Conservation (phyloP, 2,888 invertebrate species). For the Aleiodes alternator region DNA sequence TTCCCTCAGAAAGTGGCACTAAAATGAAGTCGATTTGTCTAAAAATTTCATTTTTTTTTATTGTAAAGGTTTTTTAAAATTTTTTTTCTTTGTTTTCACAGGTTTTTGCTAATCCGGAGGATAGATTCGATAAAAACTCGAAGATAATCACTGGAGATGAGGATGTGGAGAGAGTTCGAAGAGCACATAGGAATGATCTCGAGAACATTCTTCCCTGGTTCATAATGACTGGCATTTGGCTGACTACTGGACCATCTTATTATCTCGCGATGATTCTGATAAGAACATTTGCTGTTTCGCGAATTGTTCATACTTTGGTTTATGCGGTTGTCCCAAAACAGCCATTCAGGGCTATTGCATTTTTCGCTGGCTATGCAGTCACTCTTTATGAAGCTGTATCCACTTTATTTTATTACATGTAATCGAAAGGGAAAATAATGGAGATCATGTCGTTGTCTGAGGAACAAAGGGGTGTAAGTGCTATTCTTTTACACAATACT, state of each 20-base stretch:
- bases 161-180: slow-evolving; percentile 77
- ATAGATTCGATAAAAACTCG: slow-evolving; percentile 50
- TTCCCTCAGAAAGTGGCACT: too few relatives aligned
- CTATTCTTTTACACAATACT: too few relatives aligned
- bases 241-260: slow-evolving; percentile 76
- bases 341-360: slow-evolving; percentile 76
- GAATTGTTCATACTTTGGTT: slow-evolving; percentile 77
- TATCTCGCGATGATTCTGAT: slow-evolving; percentile 76
- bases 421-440: slow-evolving; percentile 10
- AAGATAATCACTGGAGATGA: slow-evolving; percentile 67
- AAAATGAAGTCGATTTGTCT: too few relatives aligned
- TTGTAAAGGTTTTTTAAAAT: too few relatives aligned
- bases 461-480: too few relatives aligned
- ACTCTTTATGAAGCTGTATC: slow-evolving; percentile 74
- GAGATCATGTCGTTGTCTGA: too few relatives aligned
- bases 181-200: slow-evolving; percentile 79
- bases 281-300: slow-evolving; percentile 75
- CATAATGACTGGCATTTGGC: slow-evolving; percentile 76
- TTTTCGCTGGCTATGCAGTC: slow-evolving; percentile 69
- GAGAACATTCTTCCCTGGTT: slow-evolving; percentile 78
- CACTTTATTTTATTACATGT: slow-evolving; percentile 53
- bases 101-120: slow-evolving; percentile 67
- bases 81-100: slow-evolving; percentile 45
- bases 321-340: slow-evolving; percentile 77
- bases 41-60: too few relatives aligned